Evolutionary conservation across 2,888 invertebrate species (phyloP), one percentile per base, ranked within the genome.

Genomic region (Caenorhabditis sp.): DNA sequence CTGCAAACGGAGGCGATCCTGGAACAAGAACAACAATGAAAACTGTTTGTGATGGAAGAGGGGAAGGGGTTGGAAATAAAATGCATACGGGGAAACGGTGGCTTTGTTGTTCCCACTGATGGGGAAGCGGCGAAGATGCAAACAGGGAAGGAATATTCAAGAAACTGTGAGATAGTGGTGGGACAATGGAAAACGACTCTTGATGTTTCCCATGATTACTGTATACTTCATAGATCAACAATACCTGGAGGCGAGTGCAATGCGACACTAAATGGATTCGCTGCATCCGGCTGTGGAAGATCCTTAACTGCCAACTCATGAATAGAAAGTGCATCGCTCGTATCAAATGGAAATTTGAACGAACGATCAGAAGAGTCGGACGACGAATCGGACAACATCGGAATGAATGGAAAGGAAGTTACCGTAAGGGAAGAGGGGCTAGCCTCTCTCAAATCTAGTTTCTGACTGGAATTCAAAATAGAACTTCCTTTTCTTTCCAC

Each of bases 231-330:
- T 19, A 47, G 19, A n/a, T 6, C n/a, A 47, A 47, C n/a, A 19
- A 19, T 77, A 84, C 84, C 84, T 84, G 84, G 81, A 4, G 84
- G 84, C 12, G 84, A 84, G 49, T 80, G 80, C 61, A 84, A 28
- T 0, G 84, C 84, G 19, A 84, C 61, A 61, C 77, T 84, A 47
- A 84, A 84, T 16, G 84, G 84, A 56, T 84, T 84, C 44, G 77
- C 68, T 2, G 63, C 26, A 56, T 84, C 84, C 5, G 75, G 80
- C 26, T 73, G 31, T 16, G 84, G 84, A 2, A 80, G 61, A 47
- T 76, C 66, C 22, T 80, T 59, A 12, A 80, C 59, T 22, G 61
- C 73, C 63, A 70, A n/a, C 24, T 70, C 79, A 38, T 79, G 79
- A 41, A 63, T 51, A n/a, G 79, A 79, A 26, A 31, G 54, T 49